phyloP scores from a whole-genome alignment of 30 jellyfish, hydroid and myxozoan genomes.

The Turritopsis dohrnii region DNA sequence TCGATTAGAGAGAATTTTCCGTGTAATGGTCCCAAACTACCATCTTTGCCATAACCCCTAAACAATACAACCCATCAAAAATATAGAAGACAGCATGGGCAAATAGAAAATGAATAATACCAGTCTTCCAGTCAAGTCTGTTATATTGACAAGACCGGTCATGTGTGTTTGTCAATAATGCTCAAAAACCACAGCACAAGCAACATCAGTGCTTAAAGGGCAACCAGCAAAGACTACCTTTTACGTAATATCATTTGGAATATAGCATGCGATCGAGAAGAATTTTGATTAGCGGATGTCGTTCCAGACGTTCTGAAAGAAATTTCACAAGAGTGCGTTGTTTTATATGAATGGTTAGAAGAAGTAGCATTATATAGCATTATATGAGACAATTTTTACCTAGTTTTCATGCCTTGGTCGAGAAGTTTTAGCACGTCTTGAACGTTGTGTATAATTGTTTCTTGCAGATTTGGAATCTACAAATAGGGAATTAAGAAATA shows the following conservation, averaged over 20 bases:
- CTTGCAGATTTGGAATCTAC: constrained; percentile 44
- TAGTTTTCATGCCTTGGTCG: constrained; percentile 89
- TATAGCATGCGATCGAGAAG: constrained; percentile 95
- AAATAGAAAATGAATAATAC: too few species aligned
- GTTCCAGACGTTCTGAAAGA: constrained; percentile 84
- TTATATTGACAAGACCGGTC: neutral
- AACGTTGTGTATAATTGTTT: constrained; percentile 55
- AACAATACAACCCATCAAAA: neutral
- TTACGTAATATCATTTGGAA: constrained; percentile 79
- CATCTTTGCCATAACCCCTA: constrained; percentile 85
- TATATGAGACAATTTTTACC: constrained; percentile 37
- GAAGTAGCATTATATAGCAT: neutral
- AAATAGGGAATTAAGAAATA: neutral
- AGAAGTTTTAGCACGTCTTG: constrained; percentile 67
- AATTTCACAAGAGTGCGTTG: neutral
- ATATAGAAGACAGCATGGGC: too few species aligned
- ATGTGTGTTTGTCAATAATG: neutral
- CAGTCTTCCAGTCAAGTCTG: too few species aligned
- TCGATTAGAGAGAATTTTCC: constrained; percentile 94
- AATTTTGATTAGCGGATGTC: constrained; percentile 89
- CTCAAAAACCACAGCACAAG: neutral
- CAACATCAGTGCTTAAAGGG: neutral
- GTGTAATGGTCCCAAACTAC: constrained; percentile 62
- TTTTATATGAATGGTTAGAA: neutral
- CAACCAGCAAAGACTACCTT: constrained; percentile 31